phyloP scores from a whole-genome alignment of 1,140 invertebrate genomes.

The Drosophila watanabei region DNA sequence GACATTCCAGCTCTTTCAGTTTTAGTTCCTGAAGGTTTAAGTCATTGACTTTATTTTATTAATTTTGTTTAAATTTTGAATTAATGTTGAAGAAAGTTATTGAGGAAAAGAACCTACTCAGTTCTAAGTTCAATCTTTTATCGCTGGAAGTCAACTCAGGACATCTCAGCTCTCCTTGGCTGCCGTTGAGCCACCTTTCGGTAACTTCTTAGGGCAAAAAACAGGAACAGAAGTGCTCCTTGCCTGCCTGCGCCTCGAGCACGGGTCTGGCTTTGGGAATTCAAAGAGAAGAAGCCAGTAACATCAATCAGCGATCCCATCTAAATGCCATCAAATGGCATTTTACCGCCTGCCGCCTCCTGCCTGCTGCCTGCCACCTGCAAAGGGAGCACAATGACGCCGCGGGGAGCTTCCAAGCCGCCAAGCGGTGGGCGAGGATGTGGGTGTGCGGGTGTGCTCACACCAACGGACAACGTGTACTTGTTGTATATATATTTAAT shows the following conservation, averaged over 20 bases:
- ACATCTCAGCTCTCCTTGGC: not conserved
- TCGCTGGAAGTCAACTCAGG: slow-evolving; percentile 4
- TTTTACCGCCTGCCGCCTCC: slow-evolving; percentile 41
- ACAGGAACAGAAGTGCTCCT: not conserved
- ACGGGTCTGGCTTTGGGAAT: slow-evolving; percentile 35
- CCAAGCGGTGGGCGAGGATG: not conserved
- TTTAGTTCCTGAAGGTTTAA: not conserved
- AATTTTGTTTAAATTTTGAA: not conserved
- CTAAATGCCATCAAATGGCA: slow-evolving; percentile 71
- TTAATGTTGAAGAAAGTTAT: not conserved
- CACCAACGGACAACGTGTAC: slow-evolving; percentile 60
- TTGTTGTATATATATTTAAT: slow-evolving; percentile 76
- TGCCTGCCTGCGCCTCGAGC: slow-evolving; percentile 2
- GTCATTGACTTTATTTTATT: not conserved
- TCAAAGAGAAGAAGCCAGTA: slow-evolving; percentile 34
- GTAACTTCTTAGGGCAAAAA: slow-evolving; percentile 7
- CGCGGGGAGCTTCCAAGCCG: slow-evolving; percentile 61
- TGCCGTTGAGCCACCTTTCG: slow-evolving; percentile 16
- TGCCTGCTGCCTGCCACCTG: slow-evolving; percentile 28
- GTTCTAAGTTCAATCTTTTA: not conserved
- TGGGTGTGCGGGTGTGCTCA: not conserved
- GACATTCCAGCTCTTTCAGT: no score
- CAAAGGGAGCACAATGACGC: slow-evolving; percentile 71
- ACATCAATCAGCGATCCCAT: slow-evolving; percentile 73
- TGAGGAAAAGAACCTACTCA: not conserved